These are phyloP conservation scores for Steinernema feltiae DNA, from an alignment of 1,140 invertebrate genomes.

Conservation along the genomic window DNA sequence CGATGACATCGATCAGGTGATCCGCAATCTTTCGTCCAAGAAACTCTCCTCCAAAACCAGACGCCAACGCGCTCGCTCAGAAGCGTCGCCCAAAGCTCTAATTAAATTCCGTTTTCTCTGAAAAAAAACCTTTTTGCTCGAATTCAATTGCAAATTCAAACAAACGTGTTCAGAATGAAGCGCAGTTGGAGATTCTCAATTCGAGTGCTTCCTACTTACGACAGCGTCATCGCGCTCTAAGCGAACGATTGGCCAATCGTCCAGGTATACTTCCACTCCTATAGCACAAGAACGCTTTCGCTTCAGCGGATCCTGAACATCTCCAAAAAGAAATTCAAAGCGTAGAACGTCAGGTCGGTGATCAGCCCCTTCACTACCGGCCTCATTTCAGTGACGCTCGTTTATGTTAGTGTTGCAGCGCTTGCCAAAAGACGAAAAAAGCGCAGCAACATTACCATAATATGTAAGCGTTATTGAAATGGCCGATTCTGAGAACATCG, in stretches of 20 bases:
- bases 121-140: not conserved
- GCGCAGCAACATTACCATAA: no score
- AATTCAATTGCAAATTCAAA: not conserved
- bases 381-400: no score
- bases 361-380: no score
- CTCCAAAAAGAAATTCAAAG: constrained; percentile 6
- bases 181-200: not conserved
- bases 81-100: no score
- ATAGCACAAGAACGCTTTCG: not conserved
- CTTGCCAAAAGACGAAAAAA: no score
- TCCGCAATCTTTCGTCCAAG: not conserved
- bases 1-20: constrained; percentile 7
- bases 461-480: no score
- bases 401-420: no score
- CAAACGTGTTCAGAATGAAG: not conserved
- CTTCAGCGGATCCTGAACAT: not conserved
- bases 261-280: not conserved
- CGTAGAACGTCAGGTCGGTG: not conserved
- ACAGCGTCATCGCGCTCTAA: not conserved
- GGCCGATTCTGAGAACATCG: no score
- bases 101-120: no score
- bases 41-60: no score
- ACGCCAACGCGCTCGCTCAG: no score
- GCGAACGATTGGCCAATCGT: not conserved
- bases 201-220: not conserved